Evolutionary conservation across 2,113 vertebrate species (phyloP).

Genomic region (Speoplatyrhinus poulsoni): DNA sequence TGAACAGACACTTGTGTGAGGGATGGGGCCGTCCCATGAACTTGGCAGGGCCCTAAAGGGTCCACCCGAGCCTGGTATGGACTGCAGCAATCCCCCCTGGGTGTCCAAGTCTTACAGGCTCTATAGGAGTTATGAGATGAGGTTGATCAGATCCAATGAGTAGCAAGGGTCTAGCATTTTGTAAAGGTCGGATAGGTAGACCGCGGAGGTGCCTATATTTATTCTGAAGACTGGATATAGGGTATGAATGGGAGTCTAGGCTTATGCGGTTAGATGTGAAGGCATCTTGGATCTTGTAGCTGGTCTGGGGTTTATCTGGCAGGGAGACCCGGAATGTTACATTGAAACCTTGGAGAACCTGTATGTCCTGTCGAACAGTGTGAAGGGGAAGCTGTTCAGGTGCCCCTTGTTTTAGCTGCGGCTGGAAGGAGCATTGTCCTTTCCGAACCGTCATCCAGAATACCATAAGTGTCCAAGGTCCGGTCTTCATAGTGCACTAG

Average conservation of each 20-base stretch:
- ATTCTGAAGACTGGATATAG: no score
- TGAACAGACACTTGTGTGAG: conserved; percentile 13
- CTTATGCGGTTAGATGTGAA: no score
- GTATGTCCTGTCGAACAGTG: no score
- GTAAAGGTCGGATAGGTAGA: no score
- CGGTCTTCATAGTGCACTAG: neutral
- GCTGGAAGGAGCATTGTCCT: conserved; percentile 16
- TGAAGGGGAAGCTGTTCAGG: no score
- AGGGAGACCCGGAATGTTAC: no score
- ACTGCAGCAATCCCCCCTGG: conserved; percentile 6
- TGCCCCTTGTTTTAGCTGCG: neutral
- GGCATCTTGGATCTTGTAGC: no score
- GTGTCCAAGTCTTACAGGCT: conserved; percentile 1
- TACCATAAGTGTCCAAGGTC: neutral
- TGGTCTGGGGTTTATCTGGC: no score
- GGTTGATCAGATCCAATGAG: conserved; percentile 22
- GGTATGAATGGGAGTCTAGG: no score
- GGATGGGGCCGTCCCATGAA: neutral
- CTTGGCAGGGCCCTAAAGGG: conserved; percentile 17
- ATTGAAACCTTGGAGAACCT: no score
- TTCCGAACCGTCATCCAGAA: conserved; percentile 22
- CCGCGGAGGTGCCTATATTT: no score
- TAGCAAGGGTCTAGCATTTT: neutral
- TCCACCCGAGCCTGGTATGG: conserved; percentile 23
- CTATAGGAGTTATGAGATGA: conserved; percentile 5